phyloP scores from a whole-genome alignment of 2,113 vertebrate genomes.

The Ageneiosus marmoratus region DNA sequence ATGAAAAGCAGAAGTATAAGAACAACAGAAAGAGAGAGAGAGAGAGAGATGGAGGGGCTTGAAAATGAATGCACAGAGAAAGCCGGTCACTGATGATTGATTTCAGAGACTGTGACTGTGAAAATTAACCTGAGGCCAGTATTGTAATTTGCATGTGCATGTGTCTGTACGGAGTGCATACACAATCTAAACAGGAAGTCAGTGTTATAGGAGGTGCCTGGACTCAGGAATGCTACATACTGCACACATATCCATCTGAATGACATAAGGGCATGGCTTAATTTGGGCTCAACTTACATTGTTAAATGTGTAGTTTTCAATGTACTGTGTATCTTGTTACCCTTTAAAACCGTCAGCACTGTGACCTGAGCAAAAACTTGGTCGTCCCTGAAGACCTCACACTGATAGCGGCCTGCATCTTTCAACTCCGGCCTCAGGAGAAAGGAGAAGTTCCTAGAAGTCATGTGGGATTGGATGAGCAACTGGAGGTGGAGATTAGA shows the following conservation, averaged over 20 bases:
- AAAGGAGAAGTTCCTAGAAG: constrained; percentile 65
- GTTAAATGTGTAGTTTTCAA: background rate
- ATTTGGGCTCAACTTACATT: background rate
- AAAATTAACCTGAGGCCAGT: constrained; percentile 64
- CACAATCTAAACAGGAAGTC: background rate
- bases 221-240: background rate
- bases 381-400: constrained; percentile 67
- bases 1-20: background rate
- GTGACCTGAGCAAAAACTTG: constrained; percentile 54
- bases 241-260: background rate
- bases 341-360: constrained; percentile 67
- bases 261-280: background rate
- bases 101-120: constrained; percentile 63
- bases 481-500: constrained; percentile 48
- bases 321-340: constrained; percentile 53
- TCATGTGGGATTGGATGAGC: constrained; percentile 44
- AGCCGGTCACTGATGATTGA: constrained; percentile 68
- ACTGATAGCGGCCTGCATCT: constrained; percentile 67
- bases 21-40: constrained; percentile 28
- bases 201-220: background rate
- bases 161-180: background rate
- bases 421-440: constrained; percentile 52
- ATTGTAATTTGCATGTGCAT: constrained; percentile 27
- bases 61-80: constrained; percentile 27
- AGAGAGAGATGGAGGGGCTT: constrained; percentile 50